Base-by-base conservation (phyloP, 1,140 invertebrate genomes). In the Paramacrobiotus metropolitanus region DNA sequence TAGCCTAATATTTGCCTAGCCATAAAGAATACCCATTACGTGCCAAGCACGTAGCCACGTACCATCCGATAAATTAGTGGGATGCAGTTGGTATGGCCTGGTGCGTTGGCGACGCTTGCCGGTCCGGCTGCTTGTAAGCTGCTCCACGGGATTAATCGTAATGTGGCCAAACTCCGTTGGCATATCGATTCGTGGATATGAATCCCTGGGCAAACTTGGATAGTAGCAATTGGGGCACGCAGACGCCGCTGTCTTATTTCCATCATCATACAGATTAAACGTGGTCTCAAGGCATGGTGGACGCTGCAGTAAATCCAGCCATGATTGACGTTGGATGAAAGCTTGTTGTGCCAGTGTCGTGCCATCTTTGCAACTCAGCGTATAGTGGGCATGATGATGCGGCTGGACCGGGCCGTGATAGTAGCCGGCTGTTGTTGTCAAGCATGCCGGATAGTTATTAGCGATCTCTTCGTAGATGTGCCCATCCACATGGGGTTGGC, bases 381-480 rank as follows among this genome's bases (percentile, higher is more conserved):
- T 55, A 55, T 24, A 15, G 48, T 15, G 48, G 24, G 48, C 48
- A 24, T 55, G 15, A 24, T 55, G 48, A 15, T 15, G 15, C 15
- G 48, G 15, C 15, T 40, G 34, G 28, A 9, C 15, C 15, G 15
- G 48, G 24, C 24, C 15, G 24, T 55, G 48, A 24, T 4, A 55
- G 28, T 20, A 55, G 24, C 15, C 48, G 15, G 48, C 48, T 15
- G 15, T 4, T 55, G n/a, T n/a, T n/a, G n/a, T n/a, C n/a, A n/a
- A n/a, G n/a, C n/a, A n/a, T n/a, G n/a, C n/a, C n/a, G 15, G 48
- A 28, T 55, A 55, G 28, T 55, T 55, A 24, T 24, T 55, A 4
- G 48, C 15, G 15, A 55, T 55, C 48, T 55, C 48, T 28, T 55
- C 48, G 24, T 55, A 55, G 48, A 55, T 55, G 48, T 55, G 48